A percentile compares a stretch with the other conserved stretches of the same genome.
Conservation (phyloP, 2,797 vertebrate genomes). For the Xiphophorus birchmanni region DNA sequence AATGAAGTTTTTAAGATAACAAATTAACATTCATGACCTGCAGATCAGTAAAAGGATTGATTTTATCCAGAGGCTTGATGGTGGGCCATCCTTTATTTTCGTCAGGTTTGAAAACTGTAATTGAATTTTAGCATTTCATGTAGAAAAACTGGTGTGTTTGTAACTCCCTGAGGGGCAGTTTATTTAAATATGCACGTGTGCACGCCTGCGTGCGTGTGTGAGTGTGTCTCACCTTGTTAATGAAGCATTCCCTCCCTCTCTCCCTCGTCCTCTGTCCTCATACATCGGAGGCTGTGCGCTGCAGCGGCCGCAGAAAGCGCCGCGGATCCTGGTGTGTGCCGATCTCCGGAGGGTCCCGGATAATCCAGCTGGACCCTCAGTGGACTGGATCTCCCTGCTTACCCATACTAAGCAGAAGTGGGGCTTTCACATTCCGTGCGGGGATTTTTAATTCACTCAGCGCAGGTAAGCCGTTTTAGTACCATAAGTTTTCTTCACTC, state of each 20-base stretch:
- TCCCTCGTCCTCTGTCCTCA: constrained; percentile 24
- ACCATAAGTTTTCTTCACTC: constrained; percentile 50
- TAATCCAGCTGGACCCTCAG: constrained; percentile 39
- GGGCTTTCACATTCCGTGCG: not conserved
- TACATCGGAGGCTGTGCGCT: constrained; percentile 67
- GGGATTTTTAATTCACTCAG: constrained; percentile 23
- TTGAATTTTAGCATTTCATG: not conserved
- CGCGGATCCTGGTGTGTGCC: constrained; percentile 51
- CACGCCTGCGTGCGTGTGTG: constrained; percentile 4
- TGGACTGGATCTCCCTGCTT: constrained; percentile 32
- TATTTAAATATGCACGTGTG: constrained; percentile 5
- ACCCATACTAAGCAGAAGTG: constrained; percentile 1
- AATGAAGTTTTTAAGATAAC: not conserved
- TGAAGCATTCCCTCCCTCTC: constrained; percentile 17
- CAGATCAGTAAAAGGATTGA: not conserved
- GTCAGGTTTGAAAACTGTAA: not conserved
- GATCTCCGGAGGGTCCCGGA: constrained; percentile 48
- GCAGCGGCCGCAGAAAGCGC: constrained; percentile 64
- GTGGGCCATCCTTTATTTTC: not conserved
- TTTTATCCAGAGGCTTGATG: not conserved
- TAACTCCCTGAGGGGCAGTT: not conserved
- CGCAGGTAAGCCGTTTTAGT: constrained; percentile 61
- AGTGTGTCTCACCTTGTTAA: constrained; percentile 32
- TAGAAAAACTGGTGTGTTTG: not conserved
- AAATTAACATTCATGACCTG: not conserved